Conservation (phyloP, 2,888 invertebrate species). For the Drosophila putrida region DNA sequence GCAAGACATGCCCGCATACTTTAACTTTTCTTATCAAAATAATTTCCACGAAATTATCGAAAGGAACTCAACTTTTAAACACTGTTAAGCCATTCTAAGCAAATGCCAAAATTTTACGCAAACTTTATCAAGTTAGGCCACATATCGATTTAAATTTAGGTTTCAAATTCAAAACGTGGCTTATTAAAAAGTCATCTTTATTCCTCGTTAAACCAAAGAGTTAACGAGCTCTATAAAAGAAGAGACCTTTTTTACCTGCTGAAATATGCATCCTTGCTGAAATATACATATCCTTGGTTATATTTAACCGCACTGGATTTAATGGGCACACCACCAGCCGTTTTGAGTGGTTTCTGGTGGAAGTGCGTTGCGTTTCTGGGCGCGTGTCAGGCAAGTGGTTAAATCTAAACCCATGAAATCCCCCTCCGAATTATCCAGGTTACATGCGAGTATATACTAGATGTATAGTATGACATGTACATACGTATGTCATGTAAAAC, state of each 20-base stretch:
- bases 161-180: not conserved
- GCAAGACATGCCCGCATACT: no score
- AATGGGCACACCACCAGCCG: constrained; percentile 19
- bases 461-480: not conserved
- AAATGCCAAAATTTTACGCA: not conserved
- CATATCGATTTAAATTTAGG: not conserved
- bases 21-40: no score
- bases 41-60: no score
- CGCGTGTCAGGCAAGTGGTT: constrained; percentile 9
- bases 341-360: constrained; percentile 29
- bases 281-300: constrained; percentile 41
- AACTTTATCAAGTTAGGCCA: not conserved
- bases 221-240: constrained; percentile 10
- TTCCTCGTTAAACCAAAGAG: constrained; percentile 6
- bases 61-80: not conserved
- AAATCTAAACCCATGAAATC: constrained; percentile 1
- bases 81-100: not conserved
- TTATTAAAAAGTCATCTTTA: not conserved
- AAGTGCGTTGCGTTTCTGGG: constrained; percentile 26
- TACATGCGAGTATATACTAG: constrained; percentile 1
- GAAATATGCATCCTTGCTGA: constrained; percentile 22
- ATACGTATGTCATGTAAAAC: constrained; percentile 1
- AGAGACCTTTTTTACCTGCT: constrained; percentile 15
- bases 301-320: constrained; percentile 36
- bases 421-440: not conserved